Evolutionary conservation across 37 sponge, comb jelly and placozoan species (phyloP), one percentile per base, ranked within the genome.

Genomic region (Aphrocallistes beatrix): DNA sequence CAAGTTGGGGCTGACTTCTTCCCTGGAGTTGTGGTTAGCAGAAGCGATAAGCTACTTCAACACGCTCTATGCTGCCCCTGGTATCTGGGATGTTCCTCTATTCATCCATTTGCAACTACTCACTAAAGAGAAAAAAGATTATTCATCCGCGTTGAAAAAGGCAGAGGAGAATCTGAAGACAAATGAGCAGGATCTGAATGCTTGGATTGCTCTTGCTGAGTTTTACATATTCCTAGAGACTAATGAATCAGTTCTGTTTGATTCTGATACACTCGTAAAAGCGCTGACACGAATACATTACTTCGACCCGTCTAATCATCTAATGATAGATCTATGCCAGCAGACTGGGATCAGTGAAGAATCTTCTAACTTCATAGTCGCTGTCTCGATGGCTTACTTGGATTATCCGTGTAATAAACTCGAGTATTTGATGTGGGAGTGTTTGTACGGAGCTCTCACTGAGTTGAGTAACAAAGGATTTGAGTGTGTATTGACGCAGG

Each of bases 351-450:
- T 60, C n/a, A 60, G 75, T 13, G 75, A 60, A 13, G 75, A 60
- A 28, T 25, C 25, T 60, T 19, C 75, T 60, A 60, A 13, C 8
- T 60, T 60, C n/a, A 60, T 60, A 32, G 21, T 60, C 3, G 10
- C 75, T 1, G 34, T 60, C 10, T 8, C 75, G n/a, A 60, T 60
- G 75, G 8, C 25, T 25, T 60, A 25, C n/a, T 30, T 60, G 6
- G 75, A 60, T 30, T 60, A 60, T 60, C 75, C 75, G 6, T 60
- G 75, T 13, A 60, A 60, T 13, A 60, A 60, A 60, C 28, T 25
- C n/a, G 75, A 60, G n/a, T 30, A 60, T 60, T 28, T 60, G 34
- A 60, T 60, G 75, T 60, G 75, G 75, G 75, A 60, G 34, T 60
- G 75, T 60, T 13, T 60, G 3, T 60, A 60, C 75, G 21, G 17